Conservation (phyloP, 2,888 invertebrate species). For the Nomada flava region DNA sequence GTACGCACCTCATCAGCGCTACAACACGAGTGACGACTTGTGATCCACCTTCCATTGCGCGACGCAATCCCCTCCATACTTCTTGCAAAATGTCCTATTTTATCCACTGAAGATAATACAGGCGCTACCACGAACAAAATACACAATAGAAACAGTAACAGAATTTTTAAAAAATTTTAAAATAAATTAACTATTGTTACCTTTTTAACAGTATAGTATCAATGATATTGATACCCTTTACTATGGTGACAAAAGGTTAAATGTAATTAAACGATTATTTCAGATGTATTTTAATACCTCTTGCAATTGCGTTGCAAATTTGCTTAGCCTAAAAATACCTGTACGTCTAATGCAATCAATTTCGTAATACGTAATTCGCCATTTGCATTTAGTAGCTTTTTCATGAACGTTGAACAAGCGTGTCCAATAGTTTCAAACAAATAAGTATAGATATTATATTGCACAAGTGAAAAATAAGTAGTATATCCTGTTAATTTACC, state of each 20-base stretch:
- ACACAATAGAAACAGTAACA: constrained; percentile 6
- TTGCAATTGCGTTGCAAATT: too few species aligned
- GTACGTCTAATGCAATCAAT: too few species aligned
- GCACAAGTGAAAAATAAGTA: not conserved
- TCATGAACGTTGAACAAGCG: not conserved
- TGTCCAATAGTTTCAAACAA: not conserved
- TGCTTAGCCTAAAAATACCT: too few species aligned
- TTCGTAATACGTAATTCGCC: too few species aligned
- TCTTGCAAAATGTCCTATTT: not conserved
- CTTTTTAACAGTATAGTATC: not conserved
- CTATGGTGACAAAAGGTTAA: too few species aligned
- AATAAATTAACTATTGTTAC: not conserved
- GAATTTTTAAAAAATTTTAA: not conserved
- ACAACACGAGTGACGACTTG: constrained; percentile 76
- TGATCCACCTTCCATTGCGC: constrained; percentile 25
- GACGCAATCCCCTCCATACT: constrained; percentile 9
- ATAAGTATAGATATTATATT: not conserved
- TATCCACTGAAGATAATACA: constrained; percentile 40
- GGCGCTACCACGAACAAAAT: constrained; percentile 19
- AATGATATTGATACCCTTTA: not conserved
- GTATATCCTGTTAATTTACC: not conserved
- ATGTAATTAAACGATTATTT: too few species aligned
- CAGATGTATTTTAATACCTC: too few species aligned
- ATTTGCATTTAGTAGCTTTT: not conserved
- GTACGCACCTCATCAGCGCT: constrained; percentile 73